Evolutionary conservation across 1,140 invertebrate genomes (phyloP).

Genomic region (Andricus grossulariae): DNA sequence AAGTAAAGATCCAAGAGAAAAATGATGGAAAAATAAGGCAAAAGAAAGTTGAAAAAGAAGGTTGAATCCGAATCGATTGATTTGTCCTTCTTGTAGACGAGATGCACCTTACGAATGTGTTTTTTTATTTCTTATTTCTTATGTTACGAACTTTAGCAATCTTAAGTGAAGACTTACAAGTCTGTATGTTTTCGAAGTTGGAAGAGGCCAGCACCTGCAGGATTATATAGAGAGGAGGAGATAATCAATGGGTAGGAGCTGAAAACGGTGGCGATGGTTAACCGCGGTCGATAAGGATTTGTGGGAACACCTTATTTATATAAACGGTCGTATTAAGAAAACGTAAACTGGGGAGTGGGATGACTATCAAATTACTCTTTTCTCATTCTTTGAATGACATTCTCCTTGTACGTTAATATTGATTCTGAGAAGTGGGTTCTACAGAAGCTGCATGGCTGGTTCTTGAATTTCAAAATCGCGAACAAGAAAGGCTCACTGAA

Average conservation of each 20-base stretch:
- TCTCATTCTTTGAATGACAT: constrained; percentile 19
- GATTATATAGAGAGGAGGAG: background rate
- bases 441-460: background rate
- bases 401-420: background rate
- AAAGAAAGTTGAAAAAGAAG: background rate
- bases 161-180: background rate
- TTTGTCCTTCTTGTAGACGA: constrained; percentile 10
- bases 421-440: constrained; percentile 1
- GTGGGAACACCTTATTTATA: constrained; percentile 26
- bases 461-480: too few species aligned
- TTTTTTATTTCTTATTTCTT: background rate
- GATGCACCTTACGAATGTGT: background rate
- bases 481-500: too few species aligned
- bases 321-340: constrained; percentile 28
- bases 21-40: background rate
- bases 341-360: background rate
- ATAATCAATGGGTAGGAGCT: constrained; percentile 19
- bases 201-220: constrained; percentile 9
- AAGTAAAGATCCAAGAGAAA: constrained; percentile 19
- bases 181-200: constrained; percentile 12
- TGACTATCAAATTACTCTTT: background rate
- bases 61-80: constrained; percentile 1
- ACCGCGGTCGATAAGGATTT: constrained; percentile 25
- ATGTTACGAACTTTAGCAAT: constrained; percentile 6
- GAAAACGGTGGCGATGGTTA: constrained; percentile 27